Evolutionary conservation across 2,113 vertebrate genomes (phyloP).

Genomic region (Cariama cristata): DNA sequence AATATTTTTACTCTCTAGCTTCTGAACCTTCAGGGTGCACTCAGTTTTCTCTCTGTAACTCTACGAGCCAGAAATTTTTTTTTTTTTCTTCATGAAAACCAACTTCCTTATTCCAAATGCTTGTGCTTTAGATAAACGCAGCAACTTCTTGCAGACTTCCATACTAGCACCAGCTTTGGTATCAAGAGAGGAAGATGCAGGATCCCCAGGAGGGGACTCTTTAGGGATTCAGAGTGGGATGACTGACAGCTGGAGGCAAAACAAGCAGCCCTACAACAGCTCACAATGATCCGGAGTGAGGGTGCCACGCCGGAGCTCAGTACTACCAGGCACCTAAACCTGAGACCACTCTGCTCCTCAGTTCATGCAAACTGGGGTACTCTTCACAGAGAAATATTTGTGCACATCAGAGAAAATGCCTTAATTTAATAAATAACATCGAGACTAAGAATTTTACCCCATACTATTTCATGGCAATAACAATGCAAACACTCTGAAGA

Average conservation of each 20-base stretch:
- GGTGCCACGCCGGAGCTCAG: neutral
- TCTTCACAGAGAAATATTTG: neutral
- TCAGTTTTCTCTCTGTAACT: neutral
- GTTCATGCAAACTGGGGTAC: neutral
- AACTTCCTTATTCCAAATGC: neutral
- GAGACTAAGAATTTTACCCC: neutral
- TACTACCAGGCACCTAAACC: neutral
- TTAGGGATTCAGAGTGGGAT: neutral
- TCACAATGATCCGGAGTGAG: rapidly evolving
- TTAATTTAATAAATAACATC: neutral
- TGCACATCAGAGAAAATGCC: neutral
- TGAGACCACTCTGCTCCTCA: neutral
- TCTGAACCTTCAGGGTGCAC: neutral
- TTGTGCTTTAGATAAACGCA: neutral
- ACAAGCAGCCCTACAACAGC: neutral
- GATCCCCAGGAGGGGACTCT: neutral
- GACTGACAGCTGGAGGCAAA: neutral
- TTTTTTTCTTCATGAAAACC: neutral
- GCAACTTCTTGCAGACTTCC: neutral
- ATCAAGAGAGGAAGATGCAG: neutral
- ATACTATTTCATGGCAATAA: neutral
- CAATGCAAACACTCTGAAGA: neutral
- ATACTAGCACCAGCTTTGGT: neutral
- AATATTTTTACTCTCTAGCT: neutral
- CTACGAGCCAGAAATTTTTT: neutral